Conservation (phyloP, 2,888 invertebrate species). For the Andrena fulva region DNA sequence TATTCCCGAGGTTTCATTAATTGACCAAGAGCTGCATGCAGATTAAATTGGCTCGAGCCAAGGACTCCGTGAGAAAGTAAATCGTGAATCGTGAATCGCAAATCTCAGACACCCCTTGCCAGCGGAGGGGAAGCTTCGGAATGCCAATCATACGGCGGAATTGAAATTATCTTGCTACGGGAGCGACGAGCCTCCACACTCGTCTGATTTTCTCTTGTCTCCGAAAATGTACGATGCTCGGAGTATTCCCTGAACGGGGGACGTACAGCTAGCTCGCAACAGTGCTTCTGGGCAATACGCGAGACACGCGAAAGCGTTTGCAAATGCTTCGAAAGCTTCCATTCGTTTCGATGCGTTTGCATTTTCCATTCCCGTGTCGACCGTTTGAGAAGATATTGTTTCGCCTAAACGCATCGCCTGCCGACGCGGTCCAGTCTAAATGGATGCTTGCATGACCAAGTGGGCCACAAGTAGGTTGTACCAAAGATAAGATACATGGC, state of each 20-base stretch:
- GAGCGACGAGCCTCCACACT: conserved; percentile 9
- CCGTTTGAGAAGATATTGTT: neutral
- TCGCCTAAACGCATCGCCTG: neutral
- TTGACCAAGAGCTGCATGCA: conserved; percentile 70
- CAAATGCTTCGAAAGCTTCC: neutral
- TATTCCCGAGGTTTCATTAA: conserved; percentile 70
- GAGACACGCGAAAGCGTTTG: too few species aligned
- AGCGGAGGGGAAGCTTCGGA: neutral
- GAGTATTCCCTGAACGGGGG: neutral
- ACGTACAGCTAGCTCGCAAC: neutral
- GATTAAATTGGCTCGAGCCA: conserved; percentile 67
- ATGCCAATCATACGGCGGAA: conserved; percentile 11
- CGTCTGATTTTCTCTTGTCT: conserved; percentile 12
- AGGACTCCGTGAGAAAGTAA: conserved; percentile 54
- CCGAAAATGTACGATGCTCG: neutral
- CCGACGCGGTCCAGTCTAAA: neutral
- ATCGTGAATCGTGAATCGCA: conserved; percentile 69
- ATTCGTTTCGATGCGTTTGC: neutral
- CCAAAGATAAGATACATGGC: neutral
- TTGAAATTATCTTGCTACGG: conserved; percentile 56
- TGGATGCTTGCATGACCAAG: neutral
- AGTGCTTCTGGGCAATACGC: too few species aligned
- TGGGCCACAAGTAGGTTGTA: neutral
- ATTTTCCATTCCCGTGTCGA: neutral
- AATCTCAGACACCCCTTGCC: conserved; percentile 57